A percentile compares a stretch with the other conserved stretches of the same genome.
Conservation (phyloP, 2,797 vertebrate species). For the Cynodonichthys magdalenae region DNA sequence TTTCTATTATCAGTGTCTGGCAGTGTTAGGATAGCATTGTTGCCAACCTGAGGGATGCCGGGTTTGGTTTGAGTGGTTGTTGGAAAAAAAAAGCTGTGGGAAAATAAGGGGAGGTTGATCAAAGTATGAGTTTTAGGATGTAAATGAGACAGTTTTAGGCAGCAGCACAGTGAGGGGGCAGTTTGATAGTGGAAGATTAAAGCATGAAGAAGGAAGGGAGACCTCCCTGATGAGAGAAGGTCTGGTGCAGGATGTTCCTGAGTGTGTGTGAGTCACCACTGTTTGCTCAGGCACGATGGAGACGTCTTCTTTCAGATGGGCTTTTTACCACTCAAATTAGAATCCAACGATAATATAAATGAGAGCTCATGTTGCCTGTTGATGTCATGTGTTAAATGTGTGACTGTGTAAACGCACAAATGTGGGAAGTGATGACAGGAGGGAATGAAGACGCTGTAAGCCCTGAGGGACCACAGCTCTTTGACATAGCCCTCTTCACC, state of each 20-base stretch:
- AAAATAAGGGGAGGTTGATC: constrained; percentile 22
- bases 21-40: neutral
- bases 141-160: constrained; percentile 24
- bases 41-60: neutral
- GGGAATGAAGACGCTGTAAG: neutral
- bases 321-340: neutral
- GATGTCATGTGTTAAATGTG: neutral
- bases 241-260: constrained; percentile 4
- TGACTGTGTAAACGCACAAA: neutral
- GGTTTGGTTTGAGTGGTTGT: neutral
- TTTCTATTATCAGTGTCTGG: neutral
- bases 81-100: neutral
- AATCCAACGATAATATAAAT: neutral
- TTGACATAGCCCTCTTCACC: neutral
- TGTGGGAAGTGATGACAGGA: neutral
- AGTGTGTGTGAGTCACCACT: constrained; percentile 1
- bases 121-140: constrained; percentile 23
- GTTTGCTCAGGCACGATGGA: neutral
- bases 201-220: constrained; percentile 19
- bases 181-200: constrained; percentile 25
- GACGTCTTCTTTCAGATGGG: neutral
- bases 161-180: constrained; percentile 13
- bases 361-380: too few species aligned
- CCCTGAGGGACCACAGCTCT: neutral
- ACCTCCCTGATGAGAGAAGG: constrained; percentile 10